These are phyloP conservation scores for Thecophora atra DNA, from an alignment of 2,888 invertebrate genomes.

Conservation along the genomic window DNA sequence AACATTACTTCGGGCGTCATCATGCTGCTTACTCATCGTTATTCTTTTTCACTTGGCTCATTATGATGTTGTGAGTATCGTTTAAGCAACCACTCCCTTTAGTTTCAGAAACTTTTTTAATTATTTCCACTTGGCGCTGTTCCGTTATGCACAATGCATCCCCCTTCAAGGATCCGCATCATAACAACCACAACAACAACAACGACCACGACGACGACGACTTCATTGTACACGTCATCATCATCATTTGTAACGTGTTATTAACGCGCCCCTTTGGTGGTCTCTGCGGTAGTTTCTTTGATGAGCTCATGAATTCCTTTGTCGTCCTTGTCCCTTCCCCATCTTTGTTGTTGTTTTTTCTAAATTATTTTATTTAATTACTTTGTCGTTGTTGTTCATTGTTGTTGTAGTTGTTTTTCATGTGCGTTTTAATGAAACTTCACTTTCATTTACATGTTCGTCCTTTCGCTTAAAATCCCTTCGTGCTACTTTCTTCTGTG, in stretches of 20 bases:
- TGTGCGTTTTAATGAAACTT: constrained; percentile 37
- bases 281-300: background rate
- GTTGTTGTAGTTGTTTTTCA: constrained; percentile 22
- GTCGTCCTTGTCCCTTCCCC: background rate
- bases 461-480: background rate
- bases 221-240: background rate
- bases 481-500: background rate
- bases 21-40: too few species aligned
- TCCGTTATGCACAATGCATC: constrained; percentile 3
- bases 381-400: constrained; percentile 4
- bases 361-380: background rate
- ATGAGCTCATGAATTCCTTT: background rate
- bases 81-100: too few species aligned
- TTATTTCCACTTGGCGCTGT: constrained; percentile 28
- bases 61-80: too few species aligned
- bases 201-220: constrained; percentile 15
- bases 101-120: constrained; percentile 32
- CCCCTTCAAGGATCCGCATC: constrained; percentile 10
- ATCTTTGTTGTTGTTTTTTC: background rate
- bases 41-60: too few species aligned
- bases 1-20: too few species aligned
- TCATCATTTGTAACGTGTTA: background rate
- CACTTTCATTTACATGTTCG: constrained; percentile 29
- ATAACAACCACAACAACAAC: constrained; percentile 16
- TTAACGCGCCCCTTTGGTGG: background rate